A percentile compares a stretch with the other conserved stretches of the same genome.
phyloP scores from a whole-genome alignment of 2,113 vertebrate species.

The Gnathonemus longibarbis region DNA sequence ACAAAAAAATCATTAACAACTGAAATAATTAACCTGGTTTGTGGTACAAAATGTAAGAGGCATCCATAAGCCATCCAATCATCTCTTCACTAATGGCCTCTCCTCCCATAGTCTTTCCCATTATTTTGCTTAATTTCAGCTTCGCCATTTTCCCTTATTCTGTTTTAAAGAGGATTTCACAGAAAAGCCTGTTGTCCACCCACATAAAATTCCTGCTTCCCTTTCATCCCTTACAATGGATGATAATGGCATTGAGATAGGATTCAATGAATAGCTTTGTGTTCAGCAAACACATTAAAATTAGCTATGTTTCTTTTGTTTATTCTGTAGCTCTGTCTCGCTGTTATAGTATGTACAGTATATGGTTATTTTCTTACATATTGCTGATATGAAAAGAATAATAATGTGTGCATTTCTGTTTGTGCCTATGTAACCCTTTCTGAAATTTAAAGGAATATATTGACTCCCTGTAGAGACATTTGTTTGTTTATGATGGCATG shows the following conservation, averaged over 20 bases:
- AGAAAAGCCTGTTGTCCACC: conserved; percentile 55
- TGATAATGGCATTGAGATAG: conserved; percentile 53
- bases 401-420: not conserved
- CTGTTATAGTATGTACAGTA: conserved; percentile 37
- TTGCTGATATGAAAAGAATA: not conserved
- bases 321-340: conserved; percentile 48
- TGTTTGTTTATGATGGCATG: not conserved
- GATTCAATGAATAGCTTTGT: conserved; percentile 45
- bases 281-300: conserved; percentile 39
- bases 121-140: conserved; percentile 56
- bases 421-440: not conserved
- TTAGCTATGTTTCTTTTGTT: conserved; percentile 35
- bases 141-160: conserved; percentile 45
- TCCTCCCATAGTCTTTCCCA: conserved; percentile 40
- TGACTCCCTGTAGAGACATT: not conserved
- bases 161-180: conserved; percentile 54
- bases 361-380: conserved; percentile 17
- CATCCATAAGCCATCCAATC: conserved; percentile 49
- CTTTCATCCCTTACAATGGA: conserved; percentile 47
- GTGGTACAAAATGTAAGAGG: conserved; percentile 54
- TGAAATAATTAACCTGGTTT: conserved; percentile 72
- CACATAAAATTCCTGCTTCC: conserved; percentile 45
- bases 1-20: conserved; percentile 45
- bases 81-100: conserved; percentile 52
- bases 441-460: not conserved